Conservation (phyloP, 2,888 invertebrate species). For the Stomorhina lunata region DNA sequence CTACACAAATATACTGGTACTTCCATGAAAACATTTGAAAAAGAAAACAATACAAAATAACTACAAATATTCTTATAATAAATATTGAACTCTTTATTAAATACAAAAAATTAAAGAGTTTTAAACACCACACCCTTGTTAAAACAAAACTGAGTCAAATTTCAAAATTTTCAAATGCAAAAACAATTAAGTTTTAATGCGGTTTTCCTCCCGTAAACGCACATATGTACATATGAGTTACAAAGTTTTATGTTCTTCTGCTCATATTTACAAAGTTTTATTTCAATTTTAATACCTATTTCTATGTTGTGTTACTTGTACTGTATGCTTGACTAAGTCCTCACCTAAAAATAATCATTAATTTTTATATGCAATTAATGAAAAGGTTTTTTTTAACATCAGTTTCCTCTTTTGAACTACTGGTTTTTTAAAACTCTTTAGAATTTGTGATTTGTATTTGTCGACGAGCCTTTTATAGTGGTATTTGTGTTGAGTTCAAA, state of each 20-base stretch:
- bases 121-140: slow-evolving; percentile 48
- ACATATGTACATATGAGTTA: not conserved
- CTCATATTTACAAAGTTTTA: not conserved
- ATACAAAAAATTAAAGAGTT: slow-evolving; percentile 23
- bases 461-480: not conserved
- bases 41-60: not conserved
- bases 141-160: slow-evolving; percentile 27
- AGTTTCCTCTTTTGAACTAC: slow-evolving; percentile 28
- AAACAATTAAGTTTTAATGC: slow-evolving; percentile 18
- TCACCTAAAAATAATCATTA: slow-evolving; percentile 65
- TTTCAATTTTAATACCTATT: not conserved
- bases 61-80: slow-evolving; percentile 5
- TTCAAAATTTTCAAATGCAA: slow-evolving; percentile 9
- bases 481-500: slow-evolving; percentile 30
- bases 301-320: not conserved
- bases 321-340: slow-evolving; percentile 67
- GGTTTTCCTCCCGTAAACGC: slow-evolving; percentile 7
- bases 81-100: slow-evolving; percentile 39
- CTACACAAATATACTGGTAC: not conserved
- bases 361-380: slow-evolving; percentile 49
- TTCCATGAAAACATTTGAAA: slow-evolving; percentile 13
- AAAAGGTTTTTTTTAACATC: slow-evolving; percentile 45
- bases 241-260: not conserved
- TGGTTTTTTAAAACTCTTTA: slow-evolving; percentile 48
- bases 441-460: not conserved